Evolutionary conservation across 2,113 vertebrate species (phyloP), one percentile per base, ranked within the genome.

Genomic region (Odontophorus gujanensis): DNA sequence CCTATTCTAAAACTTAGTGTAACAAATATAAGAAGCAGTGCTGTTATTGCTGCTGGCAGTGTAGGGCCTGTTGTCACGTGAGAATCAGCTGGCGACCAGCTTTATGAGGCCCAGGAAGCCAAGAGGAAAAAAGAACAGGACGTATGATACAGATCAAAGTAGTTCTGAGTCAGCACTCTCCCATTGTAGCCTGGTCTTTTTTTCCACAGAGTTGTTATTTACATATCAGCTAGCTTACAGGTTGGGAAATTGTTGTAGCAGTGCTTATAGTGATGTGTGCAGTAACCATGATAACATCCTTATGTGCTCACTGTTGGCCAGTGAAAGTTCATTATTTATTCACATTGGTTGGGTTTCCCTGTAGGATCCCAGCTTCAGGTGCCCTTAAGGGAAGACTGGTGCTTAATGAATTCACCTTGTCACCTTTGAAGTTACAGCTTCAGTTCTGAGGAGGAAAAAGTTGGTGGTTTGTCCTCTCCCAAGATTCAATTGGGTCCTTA

Each of bases 391-490:
- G 38, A 73, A 78, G 57, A 25, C 69, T 43, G 32, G 6, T 40
- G 43, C 32, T 55, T 87, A 6, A 66, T 58, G 8, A 55, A 74
- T 80, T 94, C 30, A 24, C 58, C 66, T 79, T 18, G 40, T 14
- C 65, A 34, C 17, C 18, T 92, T 93, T 42, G 40, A 72, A 89
- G 66, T 87, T 84, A 63, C 74, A 81, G 25, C 61, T 85, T 75
- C 69, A n/a, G 0, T 36, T 38, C n/a, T 47, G n/a, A 43, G 13
- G 36, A 18, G 13, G 55, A 63, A 61, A 83, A 79, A 57, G 5
- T 11, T 26, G 4, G 34, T 76, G 0, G 3, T 40, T 81, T 93
- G 81, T 75, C n/a, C 36, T 85, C 87, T 74, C 47, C 65, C 1
- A 0, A 75, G 61, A n/a, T 65, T 73, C 19, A 28, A 79, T 63